Evolutionary conservation across 1,140 invertebrate species (phyloP).

Genomic region (Drosophila sechellia): DNA sequence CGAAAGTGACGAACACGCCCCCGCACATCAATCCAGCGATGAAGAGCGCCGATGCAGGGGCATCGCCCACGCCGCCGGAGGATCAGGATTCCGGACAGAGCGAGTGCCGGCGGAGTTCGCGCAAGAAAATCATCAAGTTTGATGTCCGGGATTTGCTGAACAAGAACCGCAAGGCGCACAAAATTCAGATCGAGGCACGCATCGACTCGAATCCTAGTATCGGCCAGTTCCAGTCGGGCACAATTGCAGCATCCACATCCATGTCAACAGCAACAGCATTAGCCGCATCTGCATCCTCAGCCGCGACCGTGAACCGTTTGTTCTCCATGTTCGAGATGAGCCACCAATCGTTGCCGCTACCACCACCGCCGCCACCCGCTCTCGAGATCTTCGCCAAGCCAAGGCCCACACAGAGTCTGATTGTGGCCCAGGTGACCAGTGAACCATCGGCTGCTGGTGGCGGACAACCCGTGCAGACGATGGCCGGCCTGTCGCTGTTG

Average conservation of each 20-base stretch:
- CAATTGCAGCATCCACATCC: not conserved
- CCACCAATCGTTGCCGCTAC: conserved; percentile 10
- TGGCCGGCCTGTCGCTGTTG: not conserved
- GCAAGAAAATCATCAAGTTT: conserved; percentile 80
- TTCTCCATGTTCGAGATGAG: conserved; percentile 48
- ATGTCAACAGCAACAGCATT: not conserved
- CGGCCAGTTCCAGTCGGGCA: not conserved
- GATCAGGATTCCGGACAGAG: not conserved
- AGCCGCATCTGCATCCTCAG: not conserved
- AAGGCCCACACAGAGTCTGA: conserved; percentile 54
- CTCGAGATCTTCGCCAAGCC: conserved; percentile 63
- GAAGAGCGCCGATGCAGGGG: not conserved
- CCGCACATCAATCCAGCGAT: not conserved
- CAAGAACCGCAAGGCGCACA: conserved; percentile 68
- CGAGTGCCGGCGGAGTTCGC: conserved; percentile 74
- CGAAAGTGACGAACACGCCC: conserved; percentile 3
- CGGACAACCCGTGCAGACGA: not conserved
- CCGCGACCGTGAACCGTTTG: conserved; percentile 17
- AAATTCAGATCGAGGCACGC: conserved; percentile 75
- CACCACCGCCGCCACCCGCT: conserved; percentile 10
- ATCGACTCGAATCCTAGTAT: conserved; percentile 65
- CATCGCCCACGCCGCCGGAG: conserved; percentile 11
- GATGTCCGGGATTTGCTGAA: conserved; percentile 74
- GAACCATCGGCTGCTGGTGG: conserved; percentile 9
- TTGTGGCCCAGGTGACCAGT: conserved; percentile 66